Evolutionary conservation across 2,888 invertebrate species (phyloP), one percentile per base, ranked within the genome.

Genomic region (Hyposoter dolosus): DNA sequence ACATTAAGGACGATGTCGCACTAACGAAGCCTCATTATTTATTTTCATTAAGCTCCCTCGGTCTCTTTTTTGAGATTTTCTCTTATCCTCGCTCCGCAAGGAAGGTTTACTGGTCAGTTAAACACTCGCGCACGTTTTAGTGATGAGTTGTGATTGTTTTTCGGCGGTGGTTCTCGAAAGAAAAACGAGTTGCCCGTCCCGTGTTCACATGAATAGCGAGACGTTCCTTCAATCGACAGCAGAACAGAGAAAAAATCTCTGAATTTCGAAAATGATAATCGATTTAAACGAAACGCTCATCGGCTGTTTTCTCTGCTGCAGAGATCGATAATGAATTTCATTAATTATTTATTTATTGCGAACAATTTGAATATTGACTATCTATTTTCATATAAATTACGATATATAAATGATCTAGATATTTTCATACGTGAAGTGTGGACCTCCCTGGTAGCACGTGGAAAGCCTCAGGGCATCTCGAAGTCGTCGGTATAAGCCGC

Each of bases 11-110:
- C 82, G 82, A 82, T 82, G 85, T 82, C 82, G 82, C 72, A 75
- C 78, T 85, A 85, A 85, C 85, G 85, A 85, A 85, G 85, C 78
- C 82, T 85, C 85, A 85, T 85, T 85, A 85, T 85, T 85, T 85
- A 82, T 79, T 86, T 88, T 78, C 84, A 66, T 74, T 80, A 53
- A 85, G 84, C 85, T 87, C 87, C 84, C 87, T 76, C 83, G 65
- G 43, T 75, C 76, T 69, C 63, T 63, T 86, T 35, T 66, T 28
- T 71, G 66, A 47, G 43, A 19, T 82, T 32, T 23, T 74, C 40
- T 53, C 45, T 88, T 88, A 87, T 89, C 89, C 86, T 89, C 88
- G 23, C 40, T 66, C 43, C 53, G 15, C 68, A 53, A 68, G 78
- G 56, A 43, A 23, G 45, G 50, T 45, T 76, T 72, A 40, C 45